A percentile compares a stretch with the other conserved stretches of the same genome.
Conservation (phyloP, 2,113 vertebrate species). For the Sinocyclocheilus grahami region DNA sequence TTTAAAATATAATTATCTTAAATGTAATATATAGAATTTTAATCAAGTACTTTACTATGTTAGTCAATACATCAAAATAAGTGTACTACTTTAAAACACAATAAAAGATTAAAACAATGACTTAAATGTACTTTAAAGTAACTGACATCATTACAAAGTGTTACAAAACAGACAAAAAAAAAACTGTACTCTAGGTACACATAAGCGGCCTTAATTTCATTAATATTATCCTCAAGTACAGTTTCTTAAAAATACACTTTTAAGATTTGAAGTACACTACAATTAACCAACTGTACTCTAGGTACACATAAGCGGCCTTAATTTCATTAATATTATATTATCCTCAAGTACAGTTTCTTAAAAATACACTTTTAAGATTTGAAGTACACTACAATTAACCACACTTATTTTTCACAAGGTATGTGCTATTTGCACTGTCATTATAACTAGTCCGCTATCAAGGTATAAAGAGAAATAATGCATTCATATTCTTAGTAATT, state of each 20-base stretch:
- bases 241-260: neutral
- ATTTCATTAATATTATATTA: constrained; percentile 9
- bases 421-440: neutral
- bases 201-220: neutral
- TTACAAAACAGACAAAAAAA: neutral
- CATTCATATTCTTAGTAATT: constrained; percentile 8
- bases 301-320: neutral
- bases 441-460: neutral
- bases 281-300: neutral
- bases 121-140: neutral
- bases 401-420: constrained; percentile 2
- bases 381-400: neutral
- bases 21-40: neutral
- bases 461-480: constrained; percentile 18
- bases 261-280: neutral
- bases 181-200: neutral
- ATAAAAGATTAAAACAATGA: neutral
- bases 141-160: neutral
- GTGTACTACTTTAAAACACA: neutral
- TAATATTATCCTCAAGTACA: neutral
- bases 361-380: neutral
- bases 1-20: neutral
- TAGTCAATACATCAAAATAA: neutral
- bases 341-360: neutral
- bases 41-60: neutral